Evolutionary conservation across 64 coral and sea anemone genomes (phyloP).

Genomic region (Actinia equina): DNA sequence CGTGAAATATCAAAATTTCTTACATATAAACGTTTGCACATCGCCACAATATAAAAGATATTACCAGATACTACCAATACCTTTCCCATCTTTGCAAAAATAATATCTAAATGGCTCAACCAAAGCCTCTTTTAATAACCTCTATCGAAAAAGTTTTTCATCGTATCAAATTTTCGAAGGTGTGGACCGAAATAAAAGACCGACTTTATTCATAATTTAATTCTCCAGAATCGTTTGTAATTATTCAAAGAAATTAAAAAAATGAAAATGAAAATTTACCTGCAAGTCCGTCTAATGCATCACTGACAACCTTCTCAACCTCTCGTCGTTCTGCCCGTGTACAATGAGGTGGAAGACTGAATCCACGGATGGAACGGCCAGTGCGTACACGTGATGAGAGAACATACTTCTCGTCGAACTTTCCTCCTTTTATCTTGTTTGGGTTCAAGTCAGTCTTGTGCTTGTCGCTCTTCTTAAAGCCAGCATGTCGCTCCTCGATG

Average conservation of each 20-base stretch:
- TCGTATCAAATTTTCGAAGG: too few relatives aligned
- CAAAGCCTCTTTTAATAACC: not conserved
- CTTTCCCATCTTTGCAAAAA: not conserved
- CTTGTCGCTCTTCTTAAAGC: constrained; percentile 67
- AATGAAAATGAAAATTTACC: too few relatives aligned
- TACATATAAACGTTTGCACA: too few relatives aligned
- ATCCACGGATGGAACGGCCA: constrained; percentile 90
- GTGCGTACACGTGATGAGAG: constrained; percentile 94
- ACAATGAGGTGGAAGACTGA: constrained; percentile 84
- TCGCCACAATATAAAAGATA: too few relatives aligned
- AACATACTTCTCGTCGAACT: constrained; percentile 91
- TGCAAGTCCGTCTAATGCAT: constrained; percentile 78
- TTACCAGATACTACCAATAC: too few relatives aligned
- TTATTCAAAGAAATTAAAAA: not conserved
- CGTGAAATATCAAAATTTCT: too few relatives aligned
- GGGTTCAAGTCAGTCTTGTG: constrained; percentile 88
- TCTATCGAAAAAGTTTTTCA: not conserved
- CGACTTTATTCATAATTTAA: not conserved
- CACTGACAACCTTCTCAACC: constrained; percentile 82
- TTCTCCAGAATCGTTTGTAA: not conserved
- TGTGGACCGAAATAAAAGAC: not conserved
- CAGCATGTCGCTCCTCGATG: constrained; percentile 90
- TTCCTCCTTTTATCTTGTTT: constrained; percentile 71
- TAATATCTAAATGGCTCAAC: not conserved
- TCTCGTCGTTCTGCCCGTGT: constrained; percentile 86